These are phyloP conservation scores for Heliconius sara DNA, from an alignment of 2,888 invertebrate genomes.

Conservation along the genomic window DNA sequence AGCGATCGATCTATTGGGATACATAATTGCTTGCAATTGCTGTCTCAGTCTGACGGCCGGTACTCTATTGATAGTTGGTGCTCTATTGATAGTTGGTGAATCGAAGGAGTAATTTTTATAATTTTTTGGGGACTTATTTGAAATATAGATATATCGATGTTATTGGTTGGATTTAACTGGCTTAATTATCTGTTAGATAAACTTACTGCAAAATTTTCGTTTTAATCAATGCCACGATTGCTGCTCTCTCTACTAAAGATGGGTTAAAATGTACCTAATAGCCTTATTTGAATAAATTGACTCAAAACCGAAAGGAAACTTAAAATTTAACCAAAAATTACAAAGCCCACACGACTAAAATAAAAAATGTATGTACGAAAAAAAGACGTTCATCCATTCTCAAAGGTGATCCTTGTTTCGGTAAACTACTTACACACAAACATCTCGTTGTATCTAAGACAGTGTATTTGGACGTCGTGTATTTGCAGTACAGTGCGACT, in stretches of 20 bases:
- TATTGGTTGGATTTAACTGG: too few relatives aligned
- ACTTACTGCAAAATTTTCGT: too few relatives aligned
- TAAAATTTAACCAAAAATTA: not conserved
- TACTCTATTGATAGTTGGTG: not conserved
- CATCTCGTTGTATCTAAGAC: not conserved
- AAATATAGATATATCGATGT: too few relatives aligned
- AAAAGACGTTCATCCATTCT: not conserved
- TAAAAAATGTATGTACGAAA: not conserved
- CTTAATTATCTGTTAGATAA: too few relatives aligned
- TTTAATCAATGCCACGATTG: too few relatives aligned
- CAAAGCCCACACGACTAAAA: not conserved
- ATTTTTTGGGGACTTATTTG: not conserved
- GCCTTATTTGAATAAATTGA: not conserved
- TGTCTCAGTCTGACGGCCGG: not conserved
- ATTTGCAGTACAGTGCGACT: not conserved
- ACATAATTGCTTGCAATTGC: constrained; percentile 8
- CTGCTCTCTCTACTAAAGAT: too few relatives aligned
- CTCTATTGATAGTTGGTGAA: not conserved
- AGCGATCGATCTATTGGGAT: constrained; percentile 19
- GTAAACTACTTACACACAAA: not conserved
- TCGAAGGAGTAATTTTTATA: not conserved
- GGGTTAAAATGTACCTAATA: too few relatives aligned
- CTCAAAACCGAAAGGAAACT: not conserved
- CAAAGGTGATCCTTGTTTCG: constrained; percentile 3
- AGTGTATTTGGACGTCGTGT: not conserved